Conservation (phyloP, 2,113 vertebrate genomes). For the Balaeniceps rex region DNA sequence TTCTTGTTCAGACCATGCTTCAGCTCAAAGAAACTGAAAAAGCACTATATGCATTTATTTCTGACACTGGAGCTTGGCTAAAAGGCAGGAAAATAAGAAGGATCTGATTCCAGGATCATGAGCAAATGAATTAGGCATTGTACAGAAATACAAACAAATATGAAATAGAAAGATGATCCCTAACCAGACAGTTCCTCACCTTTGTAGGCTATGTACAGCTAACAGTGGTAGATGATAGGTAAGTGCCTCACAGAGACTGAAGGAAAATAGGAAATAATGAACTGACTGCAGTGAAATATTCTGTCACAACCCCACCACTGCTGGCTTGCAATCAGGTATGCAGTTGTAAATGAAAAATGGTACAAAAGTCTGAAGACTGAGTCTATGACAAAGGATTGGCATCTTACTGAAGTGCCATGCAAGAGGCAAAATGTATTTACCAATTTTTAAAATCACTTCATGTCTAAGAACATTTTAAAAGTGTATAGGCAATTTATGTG, state of each 20-base stretch:
- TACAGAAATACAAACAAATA: not conserved
- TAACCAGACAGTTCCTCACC: not conserved
- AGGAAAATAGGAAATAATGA: not conserved
- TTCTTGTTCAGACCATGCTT: not conserved
- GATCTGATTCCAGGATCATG: not conserved
- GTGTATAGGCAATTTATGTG: not conserved
- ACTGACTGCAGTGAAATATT: not conserved
- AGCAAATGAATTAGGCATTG: not conserved
- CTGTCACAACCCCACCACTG: not conserved
- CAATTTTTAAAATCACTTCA: not conserved
- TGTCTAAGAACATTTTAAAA: not conserved
- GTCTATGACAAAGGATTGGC: not conserved
- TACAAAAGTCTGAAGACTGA: not conserved
- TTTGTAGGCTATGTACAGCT: not conserved
- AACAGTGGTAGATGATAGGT: not conserved
- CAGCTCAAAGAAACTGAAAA: not conserved
- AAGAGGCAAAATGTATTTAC: not conserved
- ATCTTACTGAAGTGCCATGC: not conserved
- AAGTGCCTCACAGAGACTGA: not conserved
- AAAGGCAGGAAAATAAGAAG: not conserved
- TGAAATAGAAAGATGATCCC: not conserved
- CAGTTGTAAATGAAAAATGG: not conserved
- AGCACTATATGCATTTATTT: not conserved
- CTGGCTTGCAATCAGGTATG: not conserved
- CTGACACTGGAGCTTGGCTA: not conserved